Conservation (phyloP, 1,140 invertebrate species). For the Oryctes rhinoceros region DNA sequence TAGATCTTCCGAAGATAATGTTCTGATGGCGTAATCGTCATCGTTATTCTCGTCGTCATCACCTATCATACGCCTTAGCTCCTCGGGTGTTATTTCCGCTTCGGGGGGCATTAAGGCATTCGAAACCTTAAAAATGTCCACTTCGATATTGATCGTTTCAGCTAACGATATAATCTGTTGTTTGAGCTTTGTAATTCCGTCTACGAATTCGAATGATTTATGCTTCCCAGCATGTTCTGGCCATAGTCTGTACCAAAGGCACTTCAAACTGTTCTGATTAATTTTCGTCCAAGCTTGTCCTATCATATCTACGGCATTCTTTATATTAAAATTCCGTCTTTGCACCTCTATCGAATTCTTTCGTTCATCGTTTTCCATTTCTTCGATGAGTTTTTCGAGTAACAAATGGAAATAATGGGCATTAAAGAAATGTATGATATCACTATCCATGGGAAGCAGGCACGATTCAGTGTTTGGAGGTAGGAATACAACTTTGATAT, state of each 20-base stretch:
- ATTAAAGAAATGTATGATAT: conserved; percentile 1
- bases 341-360: not conserved
- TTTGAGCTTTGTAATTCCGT: not conserved
- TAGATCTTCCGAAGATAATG: not conserved
- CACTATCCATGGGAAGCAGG: conserved; percentile 14
- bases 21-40: not conserved
- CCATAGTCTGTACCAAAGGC: conserved; percentile 10
- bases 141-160: not conserved
- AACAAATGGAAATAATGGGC: conserved; percentile 34
- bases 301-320: conserved; percentile 2
- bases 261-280: conserved; percentile 17
- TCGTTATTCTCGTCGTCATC: not conserved
- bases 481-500: conserved; percentile 27
- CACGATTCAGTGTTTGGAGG: not conserved
- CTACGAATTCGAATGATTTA: conserved; percentile 19
- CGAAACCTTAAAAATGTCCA: not conserved
- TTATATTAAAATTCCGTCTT: not conserved
- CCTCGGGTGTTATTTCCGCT: not conserved
- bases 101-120: not conserved
- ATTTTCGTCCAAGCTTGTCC: conserved; percentile 27
- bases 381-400: conserved; percentile 8
- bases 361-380: not conserved
- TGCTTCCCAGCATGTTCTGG: conserved; percentile 1
- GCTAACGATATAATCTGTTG: not conserved
- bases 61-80: not conserved